Base-by-base conservation (phyloP, 2,888 invertebrate species). In the Acheta domesticus region DNA sequence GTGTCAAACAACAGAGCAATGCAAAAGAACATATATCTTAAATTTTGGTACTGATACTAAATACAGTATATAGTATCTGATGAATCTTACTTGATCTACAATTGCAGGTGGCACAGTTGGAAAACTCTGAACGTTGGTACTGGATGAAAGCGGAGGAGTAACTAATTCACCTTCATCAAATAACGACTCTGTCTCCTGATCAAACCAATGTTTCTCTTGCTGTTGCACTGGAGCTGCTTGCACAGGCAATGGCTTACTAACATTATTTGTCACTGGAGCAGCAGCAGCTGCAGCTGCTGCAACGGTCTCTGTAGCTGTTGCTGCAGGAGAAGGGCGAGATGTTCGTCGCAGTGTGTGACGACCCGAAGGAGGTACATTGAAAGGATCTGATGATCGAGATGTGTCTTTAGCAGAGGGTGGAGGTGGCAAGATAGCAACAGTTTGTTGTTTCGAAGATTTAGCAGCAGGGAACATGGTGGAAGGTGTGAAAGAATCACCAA, bases 401-500 rank as follows among this genome's bases (percentile, higher is more conserved):
- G 87, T 88, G 23, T 87, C 87, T 74, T 85, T 80, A 19, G 76
- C 77, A n/a, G 80, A 80, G 1, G 81, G 79, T 8, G 82, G 83
- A 11, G 82, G 82, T 4, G 82, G 83, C 36, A 82, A 76, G 12
- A 80, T 77, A 19, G 79, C 79, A 62, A 82, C 80, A 48, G 74
- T 19, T 49, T 74, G 50, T n/a, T 75, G 20, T 23, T 77, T 78
- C 14, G 78, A 49, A 12, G 77, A 73, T 62, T 79, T 76, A 11
- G 80, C 78, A 14, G 79, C 78, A 50, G 78, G 78, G 76, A 76
- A 78, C 76, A 81, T 78, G 14, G 82, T 73, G n/a, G 79, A 62
- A 21, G 83, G 83, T 77, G 92, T 91, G 85, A 94, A 94, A 62
- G 93, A 93, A 86, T 94, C 93, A 11, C 93, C 93, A 85, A 93